These are phyloP conservation scores for Arctopsyche grandis DNA, from an alignment of 1,140 invertebrate species.

Conservation along the genomic window DNA sequence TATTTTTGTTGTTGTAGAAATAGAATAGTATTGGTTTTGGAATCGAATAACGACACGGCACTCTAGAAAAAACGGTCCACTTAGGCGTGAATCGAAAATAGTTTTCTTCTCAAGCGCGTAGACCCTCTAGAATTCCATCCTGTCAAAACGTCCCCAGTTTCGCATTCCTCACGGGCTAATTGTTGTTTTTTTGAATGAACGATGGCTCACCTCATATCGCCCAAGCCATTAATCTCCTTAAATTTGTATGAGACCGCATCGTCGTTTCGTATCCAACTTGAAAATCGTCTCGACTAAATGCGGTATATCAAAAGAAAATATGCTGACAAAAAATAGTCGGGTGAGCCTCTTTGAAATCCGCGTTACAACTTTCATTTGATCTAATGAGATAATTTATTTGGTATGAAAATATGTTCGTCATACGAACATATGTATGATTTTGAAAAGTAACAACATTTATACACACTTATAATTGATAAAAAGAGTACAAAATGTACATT, in stretches of 20 bases:
- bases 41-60: not conserved
- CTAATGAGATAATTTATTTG: too few relatives aligned
- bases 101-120: not conserved
- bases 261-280: not conserved
- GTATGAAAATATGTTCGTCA: too few relatives aligned
- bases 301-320: conserved; percentile 5
- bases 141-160: conserved; percentile 27
- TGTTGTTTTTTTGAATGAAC: conserved; percentile 22
- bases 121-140: not conserved
- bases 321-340: not conserved
- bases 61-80: not conserved
- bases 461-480: too few relatives aligned
- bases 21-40: not conserved
- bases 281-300: not conserved
- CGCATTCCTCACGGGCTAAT: conserved; percentile 25
- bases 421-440: too few relatives aligned
- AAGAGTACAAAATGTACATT: too few relatives aligned
- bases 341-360: not conserved
- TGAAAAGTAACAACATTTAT: too few relatives aligned
- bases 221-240: conserved; percentile 2
- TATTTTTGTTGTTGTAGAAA: not conserved
- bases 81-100: not conserved
- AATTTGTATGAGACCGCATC: not conserved
- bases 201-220: conserved; percentile 21
- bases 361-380: too few relatives aligned